Conservation (phyloP, 1,140 invertebrate genomes). For the Orius laevigatus region DNA sequence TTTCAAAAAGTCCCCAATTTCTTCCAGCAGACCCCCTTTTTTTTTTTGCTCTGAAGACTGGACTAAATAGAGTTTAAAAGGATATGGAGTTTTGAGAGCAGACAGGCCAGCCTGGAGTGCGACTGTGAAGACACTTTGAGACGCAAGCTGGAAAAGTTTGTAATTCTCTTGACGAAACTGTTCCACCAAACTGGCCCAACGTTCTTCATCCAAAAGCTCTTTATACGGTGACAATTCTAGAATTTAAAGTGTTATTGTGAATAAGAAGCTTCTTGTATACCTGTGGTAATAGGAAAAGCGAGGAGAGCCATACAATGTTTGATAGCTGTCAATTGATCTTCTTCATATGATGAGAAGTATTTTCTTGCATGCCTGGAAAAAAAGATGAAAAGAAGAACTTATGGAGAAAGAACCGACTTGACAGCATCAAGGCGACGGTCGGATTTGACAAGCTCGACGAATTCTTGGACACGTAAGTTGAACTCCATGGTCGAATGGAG, state of each 20-base stretch:
- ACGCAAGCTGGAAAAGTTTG: conserved; percentile 80
- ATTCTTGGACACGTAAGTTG: conserved; percentile 85
- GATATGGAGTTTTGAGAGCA: conserved; percentile 80
- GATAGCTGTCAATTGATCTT: conserved; percentile 72
- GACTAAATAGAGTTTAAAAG: too few relatives aligned
- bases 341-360: conserved; percentile 73
- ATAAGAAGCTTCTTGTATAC: conserved; percentile 25
- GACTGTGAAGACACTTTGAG: conserved; percentile 80
- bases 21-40: too few relatives aligned
- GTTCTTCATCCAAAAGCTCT: conserved; percentile 43
- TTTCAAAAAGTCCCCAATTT: too few relatives aligned
- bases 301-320: conserved; percentile 90
- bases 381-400: conserved; percentile 2
- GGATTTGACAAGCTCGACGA: conserved; percentile 80
- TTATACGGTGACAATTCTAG: conserved; percentile 41
- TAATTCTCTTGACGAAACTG: conserved; percentile 91
- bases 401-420: conserved; percentile 30
- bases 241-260: conserved; percentile 14
- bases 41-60: too few relatives aligned
- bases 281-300: conserved; percentile 71
- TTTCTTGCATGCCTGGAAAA: conserved; percentile 70
- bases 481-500: conserved; percentile 81
- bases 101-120: conserved; percentile 83
- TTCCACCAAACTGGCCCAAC: conserved; percentile 71
- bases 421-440: conserved; percentile 81